Evolutionary conservation across 2,888 invertebrate genomes (phyloP), one percentile per base, ranked within the genome.

Genomic region (Masnerella sp.): DNA sequence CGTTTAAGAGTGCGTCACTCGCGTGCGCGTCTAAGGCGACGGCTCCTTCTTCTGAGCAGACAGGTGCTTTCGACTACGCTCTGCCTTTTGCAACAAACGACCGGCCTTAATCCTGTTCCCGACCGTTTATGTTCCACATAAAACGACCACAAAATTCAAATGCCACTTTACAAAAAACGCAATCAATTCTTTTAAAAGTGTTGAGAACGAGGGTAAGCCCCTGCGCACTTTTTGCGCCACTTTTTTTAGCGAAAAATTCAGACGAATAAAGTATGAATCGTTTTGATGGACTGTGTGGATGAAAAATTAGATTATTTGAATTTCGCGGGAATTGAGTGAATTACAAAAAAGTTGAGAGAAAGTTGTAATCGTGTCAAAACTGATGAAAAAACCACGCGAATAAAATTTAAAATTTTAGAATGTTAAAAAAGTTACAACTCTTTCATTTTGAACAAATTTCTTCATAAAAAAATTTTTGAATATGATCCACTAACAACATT

Each of bases 41-140:
- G 59, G 56, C 56, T 61, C 42, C 67, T 52, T 72, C 52, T 65
- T 65, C 54, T 32, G 20, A 43, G 11, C 42, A 61, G 72, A 72
- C 72, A 72, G 72, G 67, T 72, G 72, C 72, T 67, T 72, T 51
- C 61, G 58, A 59, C 49, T 47, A 22, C 71, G 64, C 34, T 64
- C 25, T n/a, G 15, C 58, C 64, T 71, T 71, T 58, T 64, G 58
- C 58, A 64, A 54, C 59, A 52, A 42, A 62, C 68, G 68, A 64
- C 73, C 62, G 73, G 68, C 62, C 73, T 62, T 68, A 73, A 73
- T 73, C 73, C 62, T 54, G 62, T 62, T 62, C 25, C 47, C 49
- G 52, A 58, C 56, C 73, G 56, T 73, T 61, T 61, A 54, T 38
- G 40, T 51, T 45, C 58, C 56, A 17, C 43, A 42, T 49, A 58